Evolutionary conservation across 1,140 invertebrate species (phyloP).

Genomic region (Hyles euphorbiae): DNA sequence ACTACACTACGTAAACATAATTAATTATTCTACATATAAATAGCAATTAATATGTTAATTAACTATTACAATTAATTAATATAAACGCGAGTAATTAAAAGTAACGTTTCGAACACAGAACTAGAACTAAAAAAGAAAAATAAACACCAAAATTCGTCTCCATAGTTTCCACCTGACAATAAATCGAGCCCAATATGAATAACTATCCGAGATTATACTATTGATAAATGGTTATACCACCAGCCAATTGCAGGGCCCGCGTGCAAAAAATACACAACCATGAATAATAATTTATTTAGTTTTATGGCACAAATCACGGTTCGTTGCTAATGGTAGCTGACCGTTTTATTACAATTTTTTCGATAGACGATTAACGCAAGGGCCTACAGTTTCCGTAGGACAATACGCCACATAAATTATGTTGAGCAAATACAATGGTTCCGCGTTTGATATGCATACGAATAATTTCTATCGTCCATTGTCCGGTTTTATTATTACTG

Average conservation of each 20-base stretch:
- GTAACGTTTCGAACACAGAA: no score
- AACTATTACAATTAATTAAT: no score
- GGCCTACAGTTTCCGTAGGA: slow-evolving; percentile 64
- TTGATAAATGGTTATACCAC: slow-evolving; percentile 61
- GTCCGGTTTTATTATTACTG: not conserved
- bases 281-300: slow-evolving; percentile 63
- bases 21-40: no score
- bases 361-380: slow-evolving; percentile 56
- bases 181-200: slow-evolving; percentile 55
- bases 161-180: slow-evolving; percentile 25
- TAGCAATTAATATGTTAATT: no score
- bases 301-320: slow-evolving; percentile 62
- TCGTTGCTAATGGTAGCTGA: slow-evolving; percentile 56
- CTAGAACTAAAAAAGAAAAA: not conserved
- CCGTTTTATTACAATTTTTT: slow-evolving; percentile 64
- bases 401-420: slow-evolving; percentile 64
- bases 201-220: slow-evolving; percentile 61
- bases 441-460: slow-evolving; percentile 36
- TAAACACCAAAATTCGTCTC: slow-evolving; percentile 28
- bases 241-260: slow-evolving; percentile 40
- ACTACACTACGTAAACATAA: no score
- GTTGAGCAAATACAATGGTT: slow-evolving; percentile 50
- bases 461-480: slow-evolving; percentile 11
- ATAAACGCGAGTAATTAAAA: no score
- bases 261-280: slow-evolving; percentile 40